Evolutionary conservation across 2,888 invertebrate genomes (phyloP).

Genomic region (Heliconius cydno): DNA sequence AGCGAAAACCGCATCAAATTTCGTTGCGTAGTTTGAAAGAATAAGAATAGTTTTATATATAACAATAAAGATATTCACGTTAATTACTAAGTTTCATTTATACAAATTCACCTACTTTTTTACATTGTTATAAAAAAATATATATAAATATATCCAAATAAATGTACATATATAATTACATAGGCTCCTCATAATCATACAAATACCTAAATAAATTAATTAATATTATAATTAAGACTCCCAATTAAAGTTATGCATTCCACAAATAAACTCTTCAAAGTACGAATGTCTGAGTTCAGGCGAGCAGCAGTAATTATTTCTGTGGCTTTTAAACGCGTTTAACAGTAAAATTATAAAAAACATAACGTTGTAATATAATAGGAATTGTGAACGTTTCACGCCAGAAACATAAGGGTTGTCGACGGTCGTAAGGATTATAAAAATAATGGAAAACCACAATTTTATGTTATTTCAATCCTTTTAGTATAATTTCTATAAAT

Average conservation of each 20-base stretch:
- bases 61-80: too few relatives aligned
- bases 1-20: background rate
- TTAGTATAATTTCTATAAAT: background rate
- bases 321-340: constrained; percentile 12
- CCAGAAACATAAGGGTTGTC: background rate
- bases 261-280: constrained; percentile 1
- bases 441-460: background rate
- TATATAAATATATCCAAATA: too few relatives aligned
- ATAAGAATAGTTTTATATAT: background rate
- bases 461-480: background rate
- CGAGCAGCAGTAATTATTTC: constrained; percentile 2
- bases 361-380: background rate
- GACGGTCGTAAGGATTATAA: background rate
- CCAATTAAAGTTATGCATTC: constrained; percentile 8
- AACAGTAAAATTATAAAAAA: constrained; percentile 17
- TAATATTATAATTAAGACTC: background rate
- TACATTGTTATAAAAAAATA: too few relatives aligned
- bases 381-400: background rate
- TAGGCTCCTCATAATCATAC: background rate
- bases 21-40: background rate
- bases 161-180: background rate
- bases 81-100: too few relatives aligned
- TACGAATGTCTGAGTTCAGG: constrained; percentile 3
- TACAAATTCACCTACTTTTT: too few relatives aligned
- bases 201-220: background rate